phyloP scores from a whole-genome alignment of 2,113 vertebrate genomes.

The Myotis davidii region DNA sequence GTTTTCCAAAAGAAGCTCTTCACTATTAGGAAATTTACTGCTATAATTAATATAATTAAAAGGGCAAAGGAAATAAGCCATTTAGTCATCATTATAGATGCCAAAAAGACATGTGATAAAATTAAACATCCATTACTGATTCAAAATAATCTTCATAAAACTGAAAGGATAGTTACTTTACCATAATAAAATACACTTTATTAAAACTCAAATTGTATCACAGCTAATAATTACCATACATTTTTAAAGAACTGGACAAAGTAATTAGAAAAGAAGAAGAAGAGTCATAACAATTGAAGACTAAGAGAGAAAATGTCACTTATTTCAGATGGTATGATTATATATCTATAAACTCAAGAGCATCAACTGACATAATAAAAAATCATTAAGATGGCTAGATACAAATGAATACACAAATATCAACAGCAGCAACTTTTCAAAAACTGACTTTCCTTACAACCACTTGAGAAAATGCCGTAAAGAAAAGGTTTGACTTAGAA shows the following conservation, averaged over 20 bases:
- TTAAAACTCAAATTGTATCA: not conserved
- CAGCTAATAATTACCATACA: not conserved
- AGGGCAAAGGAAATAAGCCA: constrained; percentile 70
- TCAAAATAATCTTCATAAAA: constrained; percentile 40
- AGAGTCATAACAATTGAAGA: not conserved
- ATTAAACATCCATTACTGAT: constrained; percentile 38
- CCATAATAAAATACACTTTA: not conserved
- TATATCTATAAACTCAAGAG: not conserved
- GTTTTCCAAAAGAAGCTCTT: constrained; percentile 47
- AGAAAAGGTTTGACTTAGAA: constrained; percentile 9
- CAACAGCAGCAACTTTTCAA: not conserved
- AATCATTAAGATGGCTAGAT: not conserved
- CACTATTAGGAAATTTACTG: constrained; percentile 57
- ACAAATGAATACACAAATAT: not conserved
- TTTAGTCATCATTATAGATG: constrained; percentile 46
- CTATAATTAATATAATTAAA: constrained; percentile 46
- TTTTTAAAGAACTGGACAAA: not conserved
- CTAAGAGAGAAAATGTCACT: not conserved
- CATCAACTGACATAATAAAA: constrained; percentile 16
- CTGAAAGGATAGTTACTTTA: not conserved
- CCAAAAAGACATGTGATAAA: constrained; percentile 33
- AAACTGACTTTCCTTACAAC: not conserved
- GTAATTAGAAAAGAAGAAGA: not conserved
- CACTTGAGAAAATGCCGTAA: constrained; percentile 5
- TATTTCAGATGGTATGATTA: not conserved